Base-by-base conservation (phyloP, 2,888 invertebrate species). In the Cephus runcator region DNA sequence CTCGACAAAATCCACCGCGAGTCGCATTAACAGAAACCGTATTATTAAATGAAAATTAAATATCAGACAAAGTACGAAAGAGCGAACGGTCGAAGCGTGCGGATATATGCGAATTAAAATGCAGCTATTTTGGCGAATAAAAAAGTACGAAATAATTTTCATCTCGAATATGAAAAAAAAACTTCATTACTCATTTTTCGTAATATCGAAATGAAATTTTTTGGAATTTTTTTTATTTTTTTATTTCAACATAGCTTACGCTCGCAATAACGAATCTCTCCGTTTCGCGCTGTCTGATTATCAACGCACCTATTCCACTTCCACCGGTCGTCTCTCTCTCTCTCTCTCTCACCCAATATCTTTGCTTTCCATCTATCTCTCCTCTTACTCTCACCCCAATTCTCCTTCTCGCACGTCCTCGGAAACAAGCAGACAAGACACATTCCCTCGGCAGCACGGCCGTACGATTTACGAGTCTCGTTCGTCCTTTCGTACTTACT, bases 381-480 rank as follows among this genome's bases (percentile, higher is more conserved):
- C 69, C 71, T 12, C 33, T 15, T 12, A 12, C 31, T 31, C 33
- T 4, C 12, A 4, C 4, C 36, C 36, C 0, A 36, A 15, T 15
- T 71, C 33, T 4, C 71, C 12, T 71, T 31, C 71, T 71, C 71
- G 12, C 12, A 34, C 2, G 9, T 9, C 56, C 9, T 9, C 56
- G 56, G 56, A 15, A 56, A 56, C 56, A 56, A 56, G 56, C 23
- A 56, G 56, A 56, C 56, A 56, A 23, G 23, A 56, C 56, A 9
- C 56, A 2, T 23, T 71, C 71, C 15, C 71, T 31, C 31, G 23
- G 12, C 33, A 31, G 6, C 71, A 71, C 71, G 12, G 12, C 71
- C 71, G 31, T 71, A 71, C 31, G 71, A 71, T 71, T 71, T 71
- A 71, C 71, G 71, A 30, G 71, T 34, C 71, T 31, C 71, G 31